These are phyloP conservation scores for Rhyzopertha dominica DNA, from an alignment of 1,140 invertebrate species.

Conservation along the genomic window DNA sequence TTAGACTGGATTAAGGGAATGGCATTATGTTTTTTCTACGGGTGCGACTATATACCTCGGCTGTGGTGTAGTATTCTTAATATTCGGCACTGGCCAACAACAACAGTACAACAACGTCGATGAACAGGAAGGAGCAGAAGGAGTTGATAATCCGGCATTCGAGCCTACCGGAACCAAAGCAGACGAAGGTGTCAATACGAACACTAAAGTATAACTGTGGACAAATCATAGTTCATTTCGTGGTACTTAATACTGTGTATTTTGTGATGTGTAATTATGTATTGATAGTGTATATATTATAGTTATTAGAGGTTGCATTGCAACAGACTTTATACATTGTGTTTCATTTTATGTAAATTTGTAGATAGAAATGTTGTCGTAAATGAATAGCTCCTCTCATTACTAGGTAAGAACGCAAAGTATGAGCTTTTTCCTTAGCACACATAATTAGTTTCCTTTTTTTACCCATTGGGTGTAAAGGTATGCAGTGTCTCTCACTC, in stretches of 20 bases:
- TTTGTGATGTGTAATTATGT: not conserved
- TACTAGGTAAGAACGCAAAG: too few relatives aligned
- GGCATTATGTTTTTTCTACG: conserved; percentile 58
- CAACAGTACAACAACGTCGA: conserved; percentile 43
- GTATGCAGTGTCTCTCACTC: too few relatives aligned
- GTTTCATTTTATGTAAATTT: too few relatives aligned
- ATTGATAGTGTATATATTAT: not conserved
- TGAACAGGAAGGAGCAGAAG: not conserved
- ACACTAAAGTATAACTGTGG: not conserved
- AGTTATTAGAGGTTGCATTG: not conserved
- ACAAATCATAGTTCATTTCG: conserved; percentile 1
- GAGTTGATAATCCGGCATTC: conserved; percentile 17
- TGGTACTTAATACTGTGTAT: not conserved
- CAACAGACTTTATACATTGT: not conserved
- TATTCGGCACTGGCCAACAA: conserved; percentile 46
- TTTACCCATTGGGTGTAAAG: too few relatives aligned
- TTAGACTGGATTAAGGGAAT: conserved; percentile 53
- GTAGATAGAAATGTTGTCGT: too few relatives aligned
- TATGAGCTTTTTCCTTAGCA: too few relatives aligned
- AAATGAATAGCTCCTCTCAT: too few relatives aligned
- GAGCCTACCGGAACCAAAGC: too few relatives aligned
- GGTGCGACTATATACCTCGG: conserved; percentile 48
- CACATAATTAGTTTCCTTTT: too few relatives aligned
- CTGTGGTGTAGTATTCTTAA: conserved; percentile 49
- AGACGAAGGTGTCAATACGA: not conserved